A percentile compares a stretch with the other conserved stretches of the same genome.
phyloP scores from a whole-genome alignment of 2,797 vertebrate genomes.

The Furcifer pardalis region DNA sequence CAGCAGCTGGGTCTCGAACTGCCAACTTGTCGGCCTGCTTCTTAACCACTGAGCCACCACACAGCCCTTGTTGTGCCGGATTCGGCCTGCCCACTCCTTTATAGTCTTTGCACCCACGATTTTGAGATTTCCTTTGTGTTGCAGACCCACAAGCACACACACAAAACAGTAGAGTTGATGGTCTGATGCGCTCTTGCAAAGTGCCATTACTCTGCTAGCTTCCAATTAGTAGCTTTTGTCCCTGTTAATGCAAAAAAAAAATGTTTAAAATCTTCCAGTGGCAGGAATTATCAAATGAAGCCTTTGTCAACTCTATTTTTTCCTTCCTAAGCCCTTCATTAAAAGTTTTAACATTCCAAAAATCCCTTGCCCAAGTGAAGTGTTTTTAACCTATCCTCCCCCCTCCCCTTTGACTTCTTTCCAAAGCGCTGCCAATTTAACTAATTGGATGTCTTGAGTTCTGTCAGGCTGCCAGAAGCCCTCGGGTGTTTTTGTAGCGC shows the following conservation, averaged over 20 bases:
- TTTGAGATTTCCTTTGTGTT: too few species aligned
- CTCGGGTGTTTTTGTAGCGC: neutral
- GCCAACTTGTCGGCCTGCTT: too few species aligned
- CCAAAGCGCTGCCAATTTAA: constrained; percentile 1
- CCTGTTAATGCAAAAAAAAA: neutral
- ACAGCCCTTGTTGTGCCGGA: too few species aligned
- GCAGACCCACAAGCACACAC: neutral
- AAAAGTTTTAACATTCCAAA: constrained; percentile 11
- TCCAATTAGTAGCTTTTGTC: constrained; percentile 3
- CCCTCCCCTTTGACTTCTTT: neutral
- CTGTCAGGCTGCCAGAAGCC: neutral
- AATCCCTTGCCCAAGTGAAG: neutral
- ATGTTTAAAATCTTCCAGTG: neutral
- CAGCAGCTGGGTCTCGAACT: too few species aligned
- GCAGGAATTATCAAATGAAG: neutral
- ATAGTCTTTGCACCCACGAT: neutral
- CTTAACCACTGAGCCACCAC: too few species aligned
- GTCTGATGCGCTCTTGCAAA: too few species aligned
- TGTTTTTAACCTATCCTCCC: neutral
- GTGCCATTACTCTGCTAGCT: neutral
- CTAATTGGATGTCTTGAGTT: constrained; percentile 13
- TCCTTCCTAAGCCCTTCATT: neutral
- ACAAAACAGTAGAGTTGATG: neutral
- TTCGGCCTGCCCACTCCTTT: too few species aligned
- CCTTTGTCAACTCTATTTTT: neutral